A percentile compares a stretch with the other conserved stretches of the same genome.
Conservation (phyloP, 2,113 vertebrate species). For the Sciurus niger region DNA sequence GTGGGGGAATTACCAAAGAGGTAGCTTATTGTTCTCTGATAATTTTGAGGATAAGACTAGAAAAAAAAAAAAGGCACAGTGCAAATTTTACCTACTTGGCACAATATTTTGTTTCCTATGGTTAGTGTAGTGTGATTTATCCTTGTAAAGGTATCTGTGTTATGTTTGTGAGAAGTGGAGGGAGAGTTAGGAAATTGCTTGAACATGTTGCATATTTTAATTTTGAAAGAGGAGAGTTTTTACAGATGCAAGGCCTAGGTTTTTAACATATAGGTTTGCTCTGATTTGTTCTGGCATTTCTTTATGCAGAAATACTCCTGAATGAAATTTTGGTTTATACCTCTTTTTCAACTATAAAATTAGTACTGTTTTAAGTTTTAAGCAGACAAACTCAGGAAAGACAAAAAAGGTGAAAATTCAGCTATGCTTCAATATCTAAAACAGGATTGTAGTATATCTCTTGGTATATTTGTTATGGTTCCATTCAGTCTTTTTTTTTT, state of each 20-base stretch:
- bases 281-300: not conserved
- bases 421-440: not conserved
- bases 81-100: conserved; percentile 12
- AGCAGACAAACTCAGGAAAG: not conserved
- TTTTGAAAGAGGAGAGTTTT: conserved; percentile 15
- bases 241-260: not conserved
- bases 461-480: not conserved
- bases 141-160: not conserved
- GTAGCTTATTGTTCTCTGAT: not conserved
- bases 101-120: not conserved
- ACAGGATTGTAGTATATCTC: not conserved
- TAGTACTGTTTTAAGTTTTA: conserved; percentile 40
- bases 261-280: not conserved
- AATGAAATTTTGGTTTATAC: not conserved
- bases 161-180: not conserved
- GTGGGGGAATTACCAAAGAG: not conserved
- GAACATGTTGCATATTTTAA: not conserved
- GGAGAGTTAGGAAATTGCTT: not conserved
- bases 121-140: not conserved
- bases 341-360: not conserved
- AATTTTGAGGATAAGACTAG: not conserved
- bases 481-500: not conserved
- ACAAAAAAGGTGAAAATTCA: not conserved
- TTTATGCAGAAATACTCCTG: conserved; percentile 35
- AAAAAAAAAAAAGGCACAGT: not conserved